Base-by-base conservation (phyloP, 92 coral and sea anemone genomes). In the Parazoanthus atlanticus region DNA sequence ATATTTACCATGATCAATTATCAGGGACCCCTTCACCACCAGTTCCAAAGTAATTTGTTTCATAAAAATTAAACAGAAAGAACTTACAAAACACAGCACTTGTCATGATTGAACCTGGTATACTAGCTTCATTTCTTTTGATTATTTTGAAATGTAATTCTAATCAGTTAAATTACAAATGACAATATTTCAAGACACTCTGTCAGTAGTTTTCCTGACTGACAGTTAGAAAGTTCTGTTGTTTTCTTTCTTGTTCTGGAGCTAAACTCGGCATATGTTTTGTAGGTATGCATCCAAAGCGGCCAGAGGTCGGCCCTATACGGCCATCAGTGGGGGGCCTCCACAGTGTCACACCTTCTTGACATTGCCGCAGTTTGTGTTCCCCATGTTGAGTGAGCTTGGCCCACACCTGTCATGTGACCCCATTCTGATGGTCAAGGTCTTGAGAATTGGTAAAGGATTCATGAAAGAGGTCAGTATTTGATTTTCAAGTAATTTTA, bases 341-440 rank as follows among this genome's bases (percentile, higher is more conserved):
- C 89, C 93, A 23, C 97, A 93, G 88, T 95, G 93, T 52, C 90
- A 89, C 74, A 64, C 79, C 3, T 97, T 95, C 85, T 76, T 90
- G 66, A 94, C 93, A 81, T 87, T 97, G 78, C 91, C 94, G 1
- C 83, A 91, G 38, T 90, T 79, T 76, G 95, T 97, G 23, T 91
- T 97, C 84, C 96, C 99, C 66, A 95, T 97, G 97, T 81, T 97
- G 9, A 79, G 88, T 74, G 94, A 90, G 41, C 98, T 97, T 79
- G 99, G 99, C 16, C 99, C 99, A 64, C 93, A 97, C 49, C 84
- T 97, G 74, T 97, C 99, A 1, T 89, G 92, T 76, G 99, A 97
- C 82, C 96, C 99, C 23, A 93, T 97, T 58, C 92, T 97, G 79
- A 89, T 94, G 98, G 99, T 98, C 36, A 97, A 97, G 80, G 89